phyloP scores from a whole-genome alignment of 2,113 vertebrate genomes.

The Odocoileus virginianus region DNA sequence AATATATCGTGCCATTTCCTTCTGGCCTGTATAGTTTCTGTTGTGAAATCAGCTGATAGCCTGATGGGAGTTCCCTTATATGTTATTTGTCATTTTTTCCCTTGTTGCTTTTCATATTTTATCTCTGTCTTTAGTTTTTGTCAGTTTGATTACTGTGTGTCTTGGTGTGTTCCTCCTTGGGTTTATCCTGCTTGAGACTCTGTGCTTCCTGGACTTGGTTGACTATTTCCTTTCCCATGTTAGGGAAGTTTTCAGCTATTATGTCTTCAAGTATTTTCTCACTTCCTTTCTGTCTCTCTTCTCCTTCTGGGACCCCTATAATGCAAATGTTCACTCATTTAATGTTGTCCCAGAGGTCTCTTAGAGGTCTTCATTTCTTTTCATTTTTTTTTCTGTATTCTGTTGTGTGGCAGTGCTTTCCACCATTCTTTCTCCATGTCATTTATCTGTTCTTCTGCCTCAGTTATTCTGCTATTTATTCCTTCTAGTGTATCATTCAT shows the following conservation, averaged over 20 bases:
- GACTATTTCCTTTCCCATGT: not conserved
- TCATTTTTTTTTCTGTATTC: not conserved
- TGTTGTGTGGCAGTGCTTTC: not conserved
- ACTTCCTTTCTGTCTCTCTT: not conserved
- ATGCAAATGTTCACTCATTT: not conserved
- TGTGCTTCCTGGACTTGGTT: not conserved
- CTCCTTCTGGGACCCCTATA: not conserved
- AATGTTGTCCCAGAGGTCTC: not conserved
- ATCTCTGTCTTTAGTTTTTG: not conserved
- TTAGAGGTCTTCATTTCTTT: not conserved
- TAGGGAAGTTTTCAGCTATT: not conserved
- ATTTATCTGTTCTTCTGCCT: not conserved
- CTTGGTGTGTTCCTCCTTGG: not conserved
- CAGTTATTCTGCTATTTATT: not conserved
- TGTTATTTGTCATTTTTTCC: not conserved
- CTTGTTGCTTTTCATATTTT: not conserved
- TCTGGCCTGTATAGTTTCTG: not conserved
- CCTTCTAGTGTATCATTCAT: not conserved
- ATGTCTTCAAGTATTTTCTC: not conserved
- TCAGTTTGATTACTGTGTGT: not conserved
- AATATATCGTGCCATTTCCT: not conserved
- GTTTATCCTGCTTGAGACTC: not conserved
- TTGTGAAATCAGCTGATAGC: not conserved
- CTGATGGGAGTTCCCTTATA: not conserved
- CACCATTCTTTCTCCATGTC: not conserved